phyloP scores from a whole-genome alignment of 2,797 vertebrate genomes.

The Mallotus villosus region DNA sequence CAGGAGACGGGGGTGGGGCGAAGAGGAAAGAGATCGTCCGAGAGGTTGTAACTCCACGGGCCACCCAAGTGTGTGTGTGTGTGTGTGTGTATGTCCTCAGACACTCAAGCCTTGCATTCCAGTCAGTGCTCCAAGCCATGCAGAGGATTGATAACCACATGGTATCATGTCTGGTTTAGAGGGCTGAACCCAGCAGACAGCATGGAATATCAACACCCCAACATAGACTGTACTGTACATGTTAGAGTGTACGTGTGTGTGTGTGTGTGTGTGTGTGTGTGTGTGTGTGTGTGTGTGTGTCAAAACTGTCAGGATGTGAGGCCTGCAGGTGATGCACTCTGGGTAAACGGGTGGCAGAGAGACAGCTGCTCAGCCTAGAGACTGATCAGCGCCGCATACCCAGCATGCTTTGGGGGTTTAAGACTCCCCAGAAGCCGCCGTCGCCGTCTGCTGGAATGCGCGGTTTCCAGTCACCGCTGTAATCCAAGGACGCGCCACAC shows the following conservation, averaged over 20 bases:
- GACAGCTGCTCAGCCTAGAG: conserved; percentile 51
- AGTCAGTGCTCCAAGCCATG: neutral
- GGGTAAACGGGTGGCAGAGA: conserved; percentile 13
- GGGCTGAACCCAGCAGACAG: neutral
- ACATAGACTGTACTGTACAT: neutral
- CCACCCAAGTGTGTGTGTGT: neutral
- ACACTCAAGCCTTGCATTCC: neutral
- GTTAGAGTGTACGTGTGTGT: conserved; percentile 15
- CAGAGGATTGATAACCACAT: neutral
- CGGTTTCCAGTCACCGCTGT: conserved; percentile 33
- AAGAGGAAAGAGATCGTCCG: neutral
- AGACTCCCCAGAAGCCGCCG: conserved; percentile 25
- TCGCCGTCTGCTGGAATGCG: conserved; percentile 40
- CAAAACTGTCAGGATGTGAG: neutral
- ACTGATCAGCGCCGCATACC: conserved; percentile 39
- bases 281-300: conserved; percentile 31
- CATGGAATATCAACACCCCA: neutral
- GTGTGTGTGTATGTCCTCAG: neutral
- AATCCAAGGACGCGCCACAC: conserved; percentile 33
- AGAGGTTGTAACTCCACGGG: neutral
- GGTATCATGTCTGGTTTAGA: neutral
- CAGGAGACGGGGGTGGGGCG: neutral
- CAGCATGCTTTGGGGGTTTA: conserved; percentile 50
- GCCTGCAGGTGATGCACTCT: conserved; percentile 45
- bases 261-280: conserved; percentile 28